Conservation (phyloP, 2,797 vertebrate species). For the Semaprochilodus insignis region DNA sequence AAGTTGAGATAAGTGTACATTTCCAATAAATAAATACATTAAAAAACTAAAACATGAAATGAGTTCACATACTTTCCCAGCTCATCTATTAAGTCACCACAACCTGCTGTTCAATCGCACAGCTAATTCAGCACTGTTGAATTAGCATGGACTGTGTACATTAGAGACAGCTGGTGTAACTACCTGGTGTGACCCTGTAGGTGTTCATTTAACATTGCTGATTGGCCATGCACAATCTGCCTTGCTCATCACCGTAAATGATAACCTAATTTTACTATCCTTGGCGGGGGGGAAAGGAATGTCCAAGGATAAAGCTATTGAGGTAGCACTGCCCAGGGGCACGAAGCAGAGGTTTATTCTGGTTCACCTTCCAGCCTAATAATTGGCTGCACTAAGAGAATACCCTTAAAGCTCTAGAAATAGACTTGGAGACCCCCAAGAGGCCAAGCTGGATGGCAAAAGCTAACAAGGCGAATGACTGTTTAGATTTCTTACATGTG, state of each 20-base stretch:
- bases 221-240: background rate
- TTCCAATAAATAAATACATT: no score
- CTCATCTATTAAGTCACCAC: no score
- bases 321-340: conserved; percentile 27
- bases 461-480: background rate
- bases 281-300: conserved; percentile 33
- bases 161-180: background rate
- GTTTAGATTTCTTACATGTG: background rate
- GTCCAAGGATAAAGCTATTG: conserved; percentile 23
- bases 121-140: conserved; percentile 7
- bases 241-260: conserved; percentile 1
- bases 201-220: conserved; percentile 11
- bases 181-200: conserved; percentile 9
- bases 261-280: conserved; percentile 31
- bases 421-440: conserved; percentile 63
- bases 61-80: no score
- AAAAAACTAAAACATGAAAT: no score
- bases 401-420: conserved; percentile 39
- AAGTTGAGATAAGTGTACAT: no score
- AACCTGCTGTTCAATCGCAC: background rate
- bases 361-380: conserved; percentile 21
- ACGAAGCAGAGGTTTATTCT: conserved; percentile 25
- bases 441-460: background rate
- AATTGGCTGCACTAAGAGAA: conserved; percentile 7
- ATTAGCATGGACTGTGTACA: conserved; percentile 31